Evolutionary conservation across 92 coral and sea anemone species (phyloP).

Genomic region (Chrysogorgia sp.): DNA sequence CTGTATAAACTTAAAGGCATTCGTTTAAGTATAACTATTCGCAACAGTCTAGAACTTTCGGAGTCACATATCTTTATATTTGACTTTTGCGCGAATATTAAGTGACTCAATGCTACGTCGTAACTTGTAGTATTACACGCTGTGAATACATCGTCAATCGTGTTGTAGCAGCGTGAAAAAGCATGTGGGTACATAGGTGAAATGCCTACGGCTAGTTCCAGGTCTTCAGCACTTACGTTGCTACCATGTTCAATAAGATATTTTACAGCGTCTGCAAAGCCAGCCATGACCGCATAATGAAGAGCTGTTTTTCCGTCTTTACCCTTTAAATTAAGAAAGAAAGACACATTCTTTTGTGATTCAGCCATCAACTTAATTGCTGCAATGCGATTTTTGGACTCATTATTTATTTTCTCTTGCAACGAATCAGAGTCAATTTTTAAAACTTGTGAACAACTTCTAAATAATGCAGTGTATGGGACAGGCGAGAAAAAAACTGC

Average conservation of each 20-base stretch:
- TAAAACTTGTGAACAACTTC: too few relatives aligned
- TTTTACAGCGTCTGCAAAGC: conserved; percentile 15
- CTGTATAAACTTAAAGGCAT: not conserved
- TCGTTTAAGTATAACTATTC: not conserved
- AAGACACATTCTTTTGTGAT: too few relatives aligned
- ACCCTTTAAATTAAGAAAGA: too few relatives aligned
- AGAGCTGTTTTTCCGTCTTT: not conserved
- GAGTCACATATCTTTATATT: conserved; percentile 3
- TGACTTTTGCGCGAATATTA: not conserved
- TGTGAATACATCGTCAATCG: conserved; percentile 1
- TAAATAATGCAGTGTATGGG: too few relatives aligned
- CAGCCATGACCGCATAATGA: not conserved
- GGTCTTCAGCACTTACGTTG: not conserved
- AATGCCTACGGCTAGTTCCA: not conserved
- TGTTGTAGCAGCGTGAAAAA: conserved; percentile 5
- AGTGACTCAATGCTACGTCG: not conserved
- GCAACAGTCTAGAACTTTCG: not conserved
- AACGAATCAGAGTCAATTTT: too few relatives aligned
- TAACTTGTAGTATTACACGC: conserved; percentile 11
- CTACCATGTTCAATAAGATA: conserved; percentile 21
- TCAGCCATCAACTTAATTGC: too few relatives aligned
- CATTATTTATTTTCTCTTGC: too few relatives aligned
- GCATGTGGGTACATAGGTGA: not conserved
- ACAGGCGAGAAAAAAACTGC: too few relatives aligned
- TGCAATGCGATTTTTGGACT: too few relatives aligned